Percentiles rank a stretch among this genome's conserved stretches.
phyloP scores from a whole-genome alignment of 1,140 invertebrate genomes.

The Muscidifurax raptorellus region DNA sequence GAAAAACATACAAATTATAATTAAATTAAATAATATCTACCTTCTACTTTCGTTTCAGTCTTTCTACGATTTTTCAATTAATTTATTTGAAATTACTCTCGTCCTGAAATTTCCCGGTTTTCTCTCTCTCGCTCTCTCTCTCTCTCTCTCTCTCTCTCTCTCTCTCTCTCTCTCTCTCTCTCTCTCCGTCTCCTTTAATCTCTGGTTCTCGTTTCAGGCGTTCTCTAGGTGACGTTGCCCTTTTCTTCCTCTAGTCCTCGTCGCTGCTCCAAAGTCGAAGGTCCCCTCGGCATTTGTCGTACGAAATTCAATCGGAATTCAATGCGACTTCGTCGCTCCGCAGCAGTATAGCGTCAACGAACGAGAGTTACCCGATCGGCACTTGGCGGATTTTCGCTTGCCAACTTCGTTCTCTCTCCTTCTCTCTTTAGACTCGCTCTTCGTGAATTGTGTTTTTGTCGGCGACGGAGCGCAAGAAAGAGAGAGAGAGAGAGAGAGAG shows the following conservation, averaged over 20 bases:
- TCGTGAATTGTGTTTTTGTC: slow-evolving; percentile 32
- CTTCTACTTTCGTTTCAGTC: too few relatives aligned
- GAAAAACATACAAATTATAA: too few relatives aligned
- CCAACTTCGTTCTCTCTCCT: not conserved
- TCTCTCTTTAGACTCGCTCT: not conserved
- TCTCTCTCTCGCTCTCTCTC: not conserved
- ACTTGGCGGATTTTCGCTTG: slow-evolving; percentile 40
- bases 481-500: not conserved
- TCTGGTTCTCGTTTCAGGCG: not conserved
- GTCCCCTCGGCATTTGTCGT: slow-evolving; percentile 46
- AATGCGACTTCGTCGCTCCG: slow-evolving; percentile 37
- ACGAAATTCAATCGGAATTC: slow-evolving; percentile 55
- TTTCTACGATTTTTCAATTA: not conserved
- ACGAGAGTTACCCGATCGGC: slow-evolving; percentile 41
- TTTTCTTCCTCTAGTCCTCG: slow-evolving; percentile 29
- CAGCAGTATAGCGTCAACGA: slow-evolving; percentile 30
- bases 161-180: not conserved
- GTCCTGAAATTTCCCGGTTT: not conserved
- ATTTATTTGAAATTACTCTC: not conserved
- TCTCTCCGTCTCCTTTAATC: not conserved
- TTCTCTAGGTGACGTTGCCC: slow-evolving; percentile 8
- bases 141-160: not conserved
- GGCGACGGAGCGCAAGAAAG: too few relatives aligned
- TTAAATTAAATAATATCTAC: too few relatives aligned
- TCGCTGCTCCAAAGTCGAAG: slow-evolving; percentile 21